phyloP scores from a whole-genome alignment of 2,888 invertebrate genomes.

The Zaprionus lineosus region DNA sequence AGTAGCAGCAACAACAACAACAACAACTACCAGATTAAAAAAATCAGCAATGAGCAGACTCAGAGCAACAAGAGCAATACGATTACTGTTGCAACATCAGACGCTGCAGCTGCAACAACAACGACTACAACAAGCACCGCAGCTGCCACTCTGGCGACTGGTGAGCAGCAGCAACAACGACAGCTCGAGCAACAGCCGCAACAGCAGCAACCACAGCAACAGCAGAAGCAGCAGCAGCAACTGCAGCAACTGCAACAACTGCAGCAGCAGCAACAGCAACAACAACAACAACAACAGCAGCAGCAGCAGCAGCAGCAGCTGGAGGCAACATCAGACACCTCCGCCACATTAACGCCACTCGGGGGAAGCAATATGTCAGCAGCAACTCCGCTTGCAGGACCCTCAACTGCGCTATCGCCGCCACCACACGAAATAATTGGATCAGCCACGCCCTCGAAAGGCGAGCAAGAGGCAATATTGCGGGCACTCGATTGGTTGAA shows the following conservation, averaged over 20 bases:
- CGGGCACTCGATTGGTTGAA: constrained; percentile 89
- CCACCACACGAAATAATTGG: constrained; percentile 80
- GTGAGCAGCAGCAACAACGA: constrained; percentile 14
- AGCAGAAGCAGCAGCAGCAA: background rate
- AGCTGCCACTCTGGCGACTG: too few species aligned
- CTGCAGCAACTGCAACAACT: constrained; percentile 1
- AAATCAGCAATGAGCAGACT: too few species aligned
- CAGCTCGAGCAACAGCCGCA: constrained; percentile 26
- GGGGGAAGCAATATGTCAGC: background rate
- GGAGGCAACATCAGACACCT: constrained; percentile 19
- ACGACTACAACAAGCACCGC: constrained; percentile 6
- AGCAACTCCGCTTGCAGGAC: background rate
- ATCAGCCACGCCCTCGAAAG: constrained; percentile 82
- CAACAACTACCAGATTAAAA: constrained; percentile 15
- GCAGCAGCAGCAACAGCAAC: constrained; percentile 19
- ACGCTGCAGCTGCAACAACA: constrained; percentile 17
- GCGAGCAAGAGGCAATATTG: constrained; percentile 81
- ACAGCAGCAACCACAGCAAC: constrained; percentile 20
- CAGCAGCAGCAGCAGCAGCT: constrained; percentile 22
- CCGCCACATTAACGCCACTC: constrained; percentile 22
- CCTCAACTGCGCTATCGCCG: constrained; percentile 7
- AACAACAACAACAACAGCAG: constrained; percentile 10
- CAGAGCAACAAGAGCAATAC: too few species aligned
- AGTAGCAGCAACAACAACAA: constrained; percentile 9
- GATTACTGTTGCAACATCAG: constrained; percentile 5